Evolutionary conservation across 2,888 invertebrate species (phyloP), one percentile per base, ranked within the genome.

Genomic region (Lagria hirta): DNA sequence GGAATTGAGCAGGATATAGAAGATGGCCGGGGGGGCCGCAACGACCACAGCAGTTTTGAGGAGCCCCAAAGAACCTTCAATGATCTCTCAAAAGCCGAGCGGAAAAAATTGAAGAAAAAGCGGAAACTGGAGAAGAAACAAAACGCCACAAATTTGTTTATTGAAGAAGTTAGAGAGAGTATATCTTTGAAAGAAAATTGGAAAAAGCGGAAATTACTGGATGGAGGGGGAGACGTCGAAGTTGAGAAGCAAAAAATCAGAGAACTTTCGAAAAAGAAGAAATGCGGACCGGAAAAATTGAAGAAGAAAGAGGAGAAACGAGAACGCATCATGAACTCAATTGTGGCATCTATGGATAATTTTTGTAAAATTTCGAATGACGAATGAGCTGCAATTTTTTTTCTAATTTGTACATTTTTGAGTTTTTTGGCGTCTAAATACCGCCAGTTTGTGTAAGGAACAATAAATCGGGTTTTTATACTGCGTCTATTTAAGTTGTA

Each of bases 351-450:
- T 7, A 52, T 70, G 17, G 62, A 65, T 38, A 52, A 55, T 34
- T 49, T 62, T 36, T 68, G 69, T 52, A 64, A 65, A 48, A 68
- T 69, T 54, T 65, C 66, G 34, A 66, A 65, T 42, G 56, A 58
- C 48, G 60, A 64, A 35, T 62, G 34, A 34, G n/a, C 8, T n/a
- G n/a, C n/a, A n/a, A n/a, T n/a, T n/a, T n/a, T n/a, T n/a, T n/a
- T n/a, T n/a, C n/a, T n/a, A n/a, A n/a, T n/a, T n/a, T n/a, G n/a
- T n/a, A n/a, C n/a, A n/a, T n/a, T n/a, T n/a, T n/a, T n/a, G n/a
- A n/a, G n/a, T n/a, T n/a, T n/a, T n/a, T n/a, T n/a, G n/a, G n/a
- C n/a, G n/a, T n/a, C n/a, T n/a, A n/a, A n/a, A n/a, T n/a, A n/a
- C n/a, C n/a, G n/a, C n/a, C n/a, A n/a, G n/a, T n/a, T n/a, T n/a